A percentile compares a stretch with the other conserved stretches of the same genome.
Evolutionary conservation across 2,113 vertebrate genomes (phyloP).

Genomic region (Hemichromis elongatus): DNA sequence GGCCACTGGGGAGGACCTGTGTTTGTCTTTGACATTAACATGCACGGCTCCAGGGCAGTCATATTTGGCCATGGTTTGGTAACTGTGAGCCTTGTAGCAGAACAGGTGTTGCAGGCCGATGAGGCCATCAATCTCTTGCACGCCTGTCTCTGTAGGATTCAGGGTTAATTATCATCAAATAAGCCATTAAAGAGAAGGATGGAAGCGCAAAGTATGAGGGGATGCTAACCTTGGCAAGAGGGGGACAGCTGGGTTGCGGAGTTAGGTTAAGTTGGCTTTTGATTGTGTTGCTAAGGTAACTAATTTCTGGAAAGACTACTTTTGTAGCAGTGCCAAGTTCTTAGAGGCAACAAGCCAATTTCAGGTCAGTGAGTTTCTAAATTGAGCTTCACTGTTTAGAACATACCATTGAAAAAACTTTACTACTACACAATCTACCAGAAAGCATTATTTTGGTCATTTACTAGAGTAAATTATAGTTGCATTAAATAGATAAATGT

Average conservation of each 20-base stretch:
- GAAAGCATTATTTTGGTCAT: neutral
- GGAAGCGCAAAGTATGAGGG: slow-evolving; percentile 50
- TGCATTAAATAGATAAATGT: neutral
- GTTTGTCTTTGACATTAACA: slow-evolving; percentile 74
- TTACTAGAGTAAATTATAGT: neutral
- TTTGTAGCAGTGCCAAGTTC: neutral
- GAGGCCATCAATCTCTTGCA: slow-evolving; percentile 73
- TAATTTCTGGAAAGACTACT: neutral
- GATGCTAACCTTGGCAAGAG: slow-evolving; percentile 66
- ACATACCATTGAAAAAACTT: neutral
- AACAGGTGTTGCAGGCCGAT: slow-evolving; percentile 73
- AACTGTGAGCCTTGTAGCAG: slow-evolving; percentile 57
- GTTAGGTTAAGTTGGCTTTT: slow-evolving; percentile 41
- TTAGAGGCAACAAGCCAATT: neutral
- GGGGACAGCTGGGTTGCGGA: slow-evolving; percentile 31
- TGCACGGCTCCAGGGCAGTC: slow-evolving; percentile 59
- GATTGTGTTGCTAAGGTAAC: slow-evolving; percentile 40
- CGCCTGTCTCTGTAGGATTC: slow-evolving; percentile 72
- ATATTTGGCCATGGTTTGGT: slow-evolving; percentile 68
- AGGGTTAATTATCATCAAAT: slow-evolving; percentile 79
- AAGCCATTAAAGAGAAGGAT: slow-evolving; percentile 74
- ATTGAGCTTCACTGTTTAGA: neutral
- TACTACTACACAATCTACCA: neutral
- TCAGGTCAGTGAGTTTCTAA: neutral
- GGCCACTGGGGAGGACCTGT: slow-evolving; percentile 61